phyloP scores from a whole-genome alignment of 2,888 invertebrate genomes.

The Alviniconcha strummeri region DNA sequence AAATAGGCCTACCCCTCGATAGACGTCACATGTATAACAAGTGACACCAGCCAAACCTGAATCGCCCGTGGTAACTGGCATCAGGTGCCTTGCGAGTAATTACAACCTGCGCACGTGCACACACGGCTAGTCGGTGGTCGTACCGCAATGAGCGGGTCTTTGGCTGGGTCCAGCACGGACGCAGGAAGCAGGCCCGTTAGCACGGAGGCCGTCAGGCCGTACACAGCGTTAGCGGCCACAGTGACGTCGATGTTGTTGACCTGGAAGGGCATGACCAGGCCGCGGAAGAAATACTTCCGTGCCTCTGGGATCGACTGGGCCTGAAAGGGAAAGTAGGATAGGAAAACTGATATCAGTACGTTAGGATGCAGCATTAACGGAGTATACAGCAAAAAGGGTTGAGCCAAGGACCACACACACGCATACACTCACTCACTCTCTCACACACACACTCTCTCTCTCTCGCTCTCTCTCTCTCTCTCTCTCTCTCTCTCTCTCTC shows the following conservation, averaged over 20 bases:
- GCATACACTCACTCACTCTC: too few relatives aligned
- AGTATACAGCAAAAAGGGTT: neutral
- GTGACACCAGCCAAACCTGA: too few relatives aligned
- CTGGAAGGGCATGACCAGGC: constrained; percentile 60
- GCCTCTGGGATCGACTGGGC: constrained; percentile 57
- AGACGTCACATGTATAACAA: too few relatives aligned
- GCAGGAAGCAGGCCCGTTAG: constrained; percentile 53
- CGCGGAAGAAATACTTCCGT: constrained; percentile 43
- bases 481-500: too few relatives aligned
- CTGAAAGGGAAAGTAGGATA: constrained; percentile 39
- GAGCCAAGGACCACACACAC: neutral
- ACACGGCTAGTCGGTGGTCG: neutral
- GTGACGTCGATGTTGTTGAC: constrained; percentile 66
- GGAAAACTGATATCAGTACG: too few relatives aligned
- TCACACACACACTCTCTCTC: too few relatives aligned
- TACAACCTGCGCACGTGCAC: too few relatives aligned
- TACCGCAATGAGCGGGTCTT: constrained; percentile 42
- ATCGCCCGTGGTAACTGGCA: too few relatives aligned
- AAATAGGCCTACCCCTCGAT: too few relatives aligned
- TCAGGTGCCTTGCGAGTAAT: too few relatives aligned
- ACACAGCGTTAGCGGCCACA: constrained; percentile 61
- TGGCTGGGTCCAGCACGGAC: constrained; percentile 42
- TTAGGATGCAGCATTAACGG: too few relatives aligned
- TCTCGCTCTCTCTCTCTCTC: too few relatives aligned
- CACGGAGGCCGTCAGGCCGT: constrained; percentile 58